A percentile compares a stretch with the other conserved stretches of the same genome.
Conservation (phyloP, 1,140 invertebrate genomes). For the Polypedilum pembai region DNA sequence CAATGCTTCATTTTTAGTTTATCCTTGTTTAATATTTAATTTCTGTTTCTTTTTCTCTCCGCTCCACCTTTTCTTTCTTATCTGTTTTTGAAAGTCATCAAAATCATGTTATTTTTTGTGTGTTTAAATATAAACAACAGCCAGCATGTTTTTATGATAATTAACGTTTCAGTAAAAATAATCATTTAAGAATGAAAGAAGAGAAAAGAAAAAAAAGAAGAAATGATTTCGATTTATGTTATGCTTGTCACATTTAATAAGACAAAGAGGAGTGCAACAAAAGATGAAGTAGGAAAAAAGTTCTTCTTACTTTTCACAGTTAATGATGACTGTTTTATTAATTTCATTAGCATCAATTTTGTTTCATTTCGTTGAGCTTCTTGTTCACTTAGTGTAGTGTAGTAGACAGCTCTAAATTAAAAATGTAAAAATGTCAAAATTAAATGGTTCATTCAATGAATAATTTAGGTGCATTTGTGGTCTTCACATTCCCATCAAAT, state of each 20-base stretch:
- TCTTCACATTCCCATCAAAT: too few species aligned
- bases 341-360: conserved; percentile 14
- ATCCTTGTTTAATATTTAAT: conserved; percentile 6
- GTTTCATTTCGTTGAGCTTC: not conserved
- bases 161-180: conserved; percentile 19
- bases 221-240: conserved; percentile 10
- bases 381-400: not conserved
- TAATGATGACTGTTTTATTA: conserved; percentile 19
- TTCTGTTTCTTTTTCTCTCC: not conserved
- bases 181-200: not conserved
- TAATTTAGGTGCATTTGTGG: too few species aligned
- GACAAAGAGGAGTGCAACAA: not conserved
- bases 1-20: not conserved
- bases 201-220: not conserved
- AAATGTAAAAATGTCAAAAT: too few species aligned
- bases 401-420: too few species aligned
- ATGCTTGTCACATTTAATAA: conserved; percentile 18
- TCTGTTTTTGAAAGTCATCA: conserved; percentile 18
- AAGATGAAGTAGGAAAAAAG: not conserved
- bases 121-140: too few species aligned
- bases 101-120: conserved; percentile 1
- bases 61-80: conserved; percentile 10
- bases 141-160: not conserved
- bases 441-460: too few species aligned
- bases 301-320: not conserved